Conservation (phyloP, 2,113 vertebrate species). For the Paracanthobrama guichenoti region DNA sequence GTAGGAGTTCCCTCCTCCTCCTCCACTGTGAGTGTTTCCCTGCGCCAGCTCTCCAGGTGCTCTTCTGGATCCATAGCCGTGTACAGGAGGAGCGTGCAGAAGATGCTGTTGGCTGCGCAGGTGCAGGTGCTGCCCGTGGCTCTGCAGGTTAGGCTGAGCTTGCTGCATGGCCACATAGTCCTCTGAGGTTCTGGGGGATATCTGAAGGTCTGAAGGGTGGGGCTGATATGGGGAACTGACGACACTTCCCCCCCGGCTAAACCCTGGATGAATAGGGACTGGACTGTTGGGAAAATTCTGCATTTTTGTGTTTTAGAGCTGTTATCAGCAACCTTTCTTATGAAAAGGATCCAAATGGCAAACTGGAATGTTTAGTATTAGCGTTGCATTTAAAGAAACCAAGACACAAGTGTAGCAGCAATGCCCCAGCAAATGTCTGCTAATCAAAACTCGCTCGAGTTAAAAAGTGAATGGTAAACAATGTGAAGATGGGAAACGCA, state of each 20-base stretch:
- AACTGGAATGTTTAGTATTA: conserved; percentile 28
- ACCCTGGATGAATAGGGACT: conserved; percentile 72
- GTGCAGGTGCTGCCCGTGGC: conserved; percentile 62
- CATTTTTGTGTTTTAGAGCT: conserved; percentile 64
- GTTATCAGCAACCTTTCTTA: conserved; percentile 1
- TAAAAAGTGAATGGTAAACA: conserved; percentile 2
- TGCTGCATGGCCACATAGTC: conserved; percentile 76
- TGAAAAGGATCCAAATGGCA: background rate
- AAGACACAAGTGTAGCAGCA: no score
- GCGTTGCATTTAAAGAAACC: background rate
- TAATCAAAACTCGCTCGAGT: conserved; percentile 24
- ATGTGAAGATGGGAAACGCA: conserved; percentile 36
- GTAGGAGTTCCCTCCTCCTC: conserved; percentile 67
- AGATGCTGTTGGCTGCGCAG: conserved; percentile 73
- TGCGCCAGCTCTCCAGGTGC: conserved; percentile 67
- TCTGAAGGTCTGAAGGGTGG: conserved; percentile 75
- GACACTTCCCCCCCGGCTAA: conserved; percentile 68
- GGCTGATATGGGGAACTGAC: conserved; percentile 69
- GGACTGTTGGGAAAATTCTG: conserved; percentile 81
- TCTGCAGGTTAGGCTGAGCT: conserved; percentile 58
- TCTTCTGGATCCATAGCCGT: conserved; percentile 72
- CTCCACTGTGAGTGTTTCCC: conserved; percentile 69
- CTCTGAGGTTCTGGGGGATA: conserved; percentile 77
- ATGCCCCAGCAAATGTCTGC: conserved; percentile 43
- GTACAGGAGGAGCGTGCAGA: conserved; percentile 72